Evolutionary conservation across 2,888 invertebrate species (phyloP).

Genomic region (Aethes cnicana): DNA sequence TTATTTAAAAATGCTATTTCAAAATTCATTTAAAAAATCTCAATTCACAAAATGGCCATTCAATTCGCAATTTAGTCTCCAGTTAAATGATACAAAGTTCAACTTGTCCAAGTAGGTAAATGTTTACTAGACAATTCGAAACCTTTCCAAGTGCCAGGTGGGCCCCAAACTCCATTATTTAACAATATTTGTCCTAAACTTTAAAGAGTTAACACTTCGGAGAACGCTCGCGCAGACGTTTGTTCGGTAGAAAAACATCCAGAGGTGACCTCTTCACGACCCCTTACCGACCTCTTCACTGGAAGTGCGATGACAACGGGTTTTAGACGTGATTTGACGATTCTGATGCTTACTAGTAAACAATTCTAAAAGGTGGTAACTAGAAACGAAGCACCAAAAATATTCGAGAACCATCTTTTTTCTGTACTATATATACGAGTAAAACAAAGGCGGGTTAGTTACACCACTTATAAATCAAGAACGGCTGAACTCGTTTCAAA

Average conservation of each 20-base stretch:
- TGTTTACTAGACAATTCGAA: neutral
- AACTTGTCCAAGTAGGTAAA: too few relatives aligned
- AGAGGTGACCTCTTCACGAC: conserved; percentile 47
- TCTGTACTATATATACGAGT: too few relatives aligned
- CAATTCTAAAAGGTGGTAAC: neutral
- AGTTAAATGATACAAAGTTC: too few relatives aligned
- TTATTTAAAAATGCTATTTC: too few relatives aligned
- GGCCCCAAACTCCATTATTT: conserved; percentile 22
- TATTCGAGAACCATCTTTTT: neutral
- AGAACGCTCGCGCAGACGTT: conserved; percentile 46
- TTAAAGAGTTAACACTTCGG: conserved; percentile 55
- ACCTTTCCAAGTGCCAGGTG: conserved; percentile 22
- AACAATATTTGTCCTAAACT: conserved; percentile 38
- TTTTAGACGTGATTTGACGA: conserved; percentile 27
- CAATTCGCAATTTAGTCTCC: too few relatives aligned
- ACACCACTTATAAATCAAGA: too few relatives aligned
- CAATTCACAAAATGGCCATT: too few relatives aligned
- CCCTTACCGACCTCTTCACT: conserved; percentile 42
- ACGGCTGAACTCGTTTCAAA: too few relatives aligned
- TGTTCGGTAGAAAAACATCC: conserved; percentile 37
- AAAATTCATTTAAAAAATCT: too few relatives aligned
- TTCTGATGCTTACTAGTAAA: neutral
- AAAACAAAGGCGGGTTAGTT: too few relatives aligned
- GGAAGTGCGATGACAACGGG: conserved; percentile 39
- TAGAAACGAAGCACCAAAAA: neutral